Conservation (phyloP, 2,797 vertebrate genomes). For the Atherinosoma microstoma region DNA sequence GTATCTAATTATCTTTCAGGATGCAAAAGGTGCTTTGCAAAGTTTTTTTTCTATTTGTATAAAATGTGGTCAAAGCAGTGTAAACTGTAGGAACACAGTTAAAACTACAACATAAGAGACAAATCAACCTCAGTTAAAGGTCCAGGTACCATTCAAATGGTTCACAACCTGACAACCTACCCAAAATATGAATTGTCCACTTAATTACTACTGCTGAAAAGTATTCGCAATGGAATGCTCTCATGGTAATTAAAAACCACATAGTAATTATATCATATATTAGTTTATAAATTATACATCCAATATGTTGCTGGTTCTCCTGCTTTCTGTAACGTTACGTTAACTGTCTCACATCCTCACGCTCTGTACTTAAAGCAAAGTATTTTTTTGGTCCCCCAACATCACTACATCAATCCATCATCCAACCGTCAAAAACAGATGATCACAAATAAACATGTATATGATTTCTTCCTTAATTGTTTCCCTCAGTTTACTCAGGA, state of each 20-base stretch:
- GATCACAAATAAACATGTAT: not conserved
- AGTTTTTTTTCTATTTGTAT: not conserved
- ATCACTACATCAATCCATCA: not conserved
- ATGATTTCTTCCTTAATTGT: not conserved
- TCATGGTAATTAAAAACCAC: not conserved
- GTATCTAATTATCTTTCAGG: not conserved
- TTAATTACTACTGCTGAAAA: too few species aligned
- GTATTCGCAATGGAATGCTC: not conserved
- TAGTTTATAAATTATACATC: too few species aligned
- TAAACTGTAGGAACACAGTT: not conserved
- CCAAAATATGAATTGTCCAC: too few species aligned
- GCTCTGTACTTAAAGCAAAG: not conserved
- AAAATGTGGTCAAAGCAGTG: not conserved
- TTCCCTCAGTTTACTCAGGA: constrained; percentile 9
- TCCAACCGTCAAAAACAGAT: constrained; percentile 12
- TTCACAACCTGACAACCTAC: not conserved
- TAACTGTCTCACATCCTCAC: not conserved
- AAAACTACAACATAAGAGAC: not conserved
- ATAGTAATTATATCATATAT: too few species aligned
- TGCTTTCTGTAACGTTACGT: not conserved
- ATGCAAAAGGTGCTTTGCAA: not conserved
- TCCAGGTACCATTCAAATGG: not conserved
- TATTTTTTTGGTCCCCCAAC: constrained; percentile 6
- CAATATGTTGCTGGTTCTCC: not conserved
- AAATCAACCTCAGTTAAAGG: not conserved